These are phyloP conservation scores for Erinaceus europaeus DNA, from an alignment of 2,113 vertebrate species.

Conservation along the genomic window DNA sequence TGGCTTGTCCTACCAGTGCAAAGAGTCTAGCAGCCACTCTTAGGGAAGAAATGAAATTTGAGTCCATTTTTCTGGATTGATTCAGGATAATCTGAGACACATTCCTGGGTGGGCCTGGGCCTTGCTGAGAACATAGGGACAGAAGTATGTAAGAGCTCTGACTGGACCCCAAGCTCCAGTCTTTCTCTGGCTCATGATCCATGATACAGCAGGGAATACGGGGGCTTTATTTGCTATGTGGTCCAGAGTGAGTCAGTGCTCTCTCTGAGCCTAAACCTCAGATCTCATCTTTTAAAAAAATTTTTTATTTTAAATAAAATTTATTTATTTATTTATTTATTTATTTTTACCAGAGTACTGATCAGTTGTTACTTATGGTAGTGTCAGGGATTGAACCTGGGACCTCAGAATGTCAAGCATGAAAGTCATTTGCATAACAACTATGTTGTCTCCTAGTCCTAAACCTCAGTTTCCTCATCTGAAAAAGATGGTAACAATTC, in stretches of 20 bases:
- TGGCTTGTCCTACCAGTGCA: not conserved
- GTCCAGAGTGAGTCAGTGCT: not conserved
- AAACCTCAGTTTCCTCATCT: not conserved
- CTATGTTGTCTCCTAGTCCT: too few species aligned
- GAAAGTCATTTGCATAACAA: too few species aligned
- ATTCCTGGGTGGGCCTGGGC: not conserved
- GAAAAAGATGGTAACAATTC: not conserved
- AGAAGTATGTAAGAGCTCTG: not conserved
- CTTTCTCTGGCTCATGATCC: not conserved
- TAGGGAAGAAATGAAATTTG: not conserved
- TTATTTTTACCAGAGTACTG: too few species aligned
- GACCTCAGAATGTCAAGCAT: too few species aligned
- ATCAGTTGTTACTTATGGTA: too few species aligned
- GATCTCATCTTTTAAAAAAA: too few species aligned
- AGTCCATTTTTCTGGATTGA: not conserved
- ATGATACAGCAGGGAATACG: not conserved
- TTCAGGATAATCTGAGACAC: not conserved
- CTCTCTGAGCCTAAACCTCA: not conserved
- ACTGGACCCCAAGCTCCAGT: not conserved
- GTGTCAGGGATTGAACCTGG: too few species aligned
- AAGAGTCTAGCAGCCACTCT: conserved; percentile 12
- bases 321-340: too few species aligned
- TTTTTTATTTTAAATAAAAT: too few species aligned
- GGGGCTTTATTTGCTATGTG: not conserved
- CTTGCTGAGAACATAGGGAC: not conserved